Evolutionary conservation across 2,113 vertebrate species (phyloP).

Genomic region (Cryptomyrus ogoouensis): DNA sequence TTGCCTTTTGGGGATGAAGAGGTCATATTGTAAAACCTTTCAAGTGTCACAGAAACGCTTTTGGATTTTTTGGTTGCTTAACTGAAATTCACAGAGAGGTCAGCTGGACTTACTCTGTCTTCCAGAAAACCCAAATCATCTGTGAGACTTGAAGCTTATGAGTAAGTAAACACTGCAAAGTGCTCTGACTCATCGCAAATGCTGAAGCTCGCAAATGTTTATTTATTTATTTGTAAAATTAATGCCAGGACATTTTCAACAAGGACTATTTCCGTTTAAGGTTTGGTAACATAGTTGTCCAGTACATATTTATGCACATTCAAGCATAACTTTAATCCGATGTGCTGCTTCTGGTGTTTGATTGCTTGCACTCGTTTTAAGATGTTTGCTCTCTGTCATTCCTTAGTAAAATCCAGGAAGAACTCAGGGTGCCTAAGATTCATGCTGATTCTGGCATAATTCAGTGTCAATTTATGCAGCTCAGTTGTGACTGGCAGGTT

Average conservation of each 20-base stretch:
- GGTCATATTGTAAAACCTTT: not conserved
- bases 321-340: not conserved
- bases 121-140: not conserved
- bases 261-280: not conserved
- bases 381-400: not conserved
- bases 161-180: not conserved
- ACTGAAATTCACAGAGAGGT: not conserved
- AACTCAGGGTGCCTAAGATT: not conserved
- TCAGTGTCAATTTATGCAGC: not conserved
- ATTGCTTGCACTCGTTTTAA: not conserved
- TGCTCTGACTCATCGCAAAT: not conserved
- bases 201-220: not conserved
- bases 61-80: not conserved
- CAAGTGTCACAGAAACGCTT: not conserved
- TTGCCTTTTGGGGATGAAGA: not conserved
- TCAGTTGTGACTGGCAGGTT: not conserved
- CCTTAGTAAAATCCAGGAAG: not conserved
- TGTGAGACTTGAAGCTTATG: not conserved
- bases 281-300: not conserved
- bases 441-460: constrained; percentile 1
- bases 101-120: not conserved
- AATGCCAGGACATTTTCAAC: not conserved
- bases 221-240: not conserved
- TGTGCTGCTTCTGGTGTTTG: not conserved
- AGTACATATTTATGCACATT: not conserved